These are phyloP conservation scores for Melanotaenia maccullochi DNA, from an alignment of 2,797 vertebrate species.

Conservation along the genomic window DNA sequence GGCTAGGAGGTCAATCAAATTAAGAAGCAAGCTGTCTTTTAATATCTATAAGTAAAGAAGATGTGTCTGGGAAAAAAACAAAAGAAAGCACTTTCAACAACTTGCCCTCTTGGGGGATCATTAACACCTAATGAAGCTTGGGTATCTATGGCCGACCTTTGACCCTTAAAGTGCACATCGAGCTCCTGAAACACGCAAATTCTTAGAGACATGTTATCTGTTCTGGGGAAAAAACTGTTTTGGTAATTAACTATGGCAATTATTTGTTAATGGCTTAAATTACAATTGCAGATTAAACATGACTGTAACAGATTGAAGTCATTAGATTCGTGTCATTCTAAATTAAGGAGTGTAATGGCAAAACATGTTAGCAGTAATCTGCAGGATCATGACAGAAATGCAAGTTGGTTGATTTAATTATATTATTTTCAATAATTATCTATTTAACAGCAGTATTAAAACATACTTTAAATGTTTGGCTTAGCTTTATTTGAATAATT, in stretches of 20 bases:
- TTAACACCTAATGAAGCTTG: slow-evolving; percentile 69
- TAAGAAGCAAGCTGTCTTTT: slow-evolving; percentile 18
- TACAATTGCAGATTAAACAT: neutral
- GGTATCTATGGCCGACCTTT: slow-evolving; percentile 63
- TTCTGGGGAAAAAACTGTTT: slow-evolving; percentile 16
- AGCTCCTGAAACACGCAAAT: slow-evolving; percentile 35
- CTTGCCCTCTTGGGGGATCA: slow-evolving; percentile 57
- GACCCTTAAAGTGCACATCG: slow-evolving; percentile 52
- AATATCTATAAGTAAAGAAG: slow-evolving; percentile 1
- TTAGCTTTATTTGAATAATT: neutral
- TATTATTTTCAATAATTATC: neutral
- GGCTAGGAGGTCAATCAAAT: neutral
- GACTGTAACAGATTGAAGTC: neutral
- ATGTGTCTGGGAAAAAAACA: slow-evolving; percentile 1
- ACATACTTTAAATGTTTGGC: neutral
- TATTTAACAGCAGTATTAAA: neutral
- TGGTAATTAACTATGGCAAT: slow-evolving; percentile 11
- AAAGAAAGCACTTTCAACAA: slow-evolving; percentile 22
- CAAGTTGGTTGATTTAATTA: neutral
- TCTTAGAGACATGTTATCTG: slow-evolving; percentile 35
- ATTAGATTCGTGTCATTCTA: neutral
- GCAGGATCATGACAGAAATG: neutral
- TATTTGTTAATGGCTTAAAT: slow-evolving; percentile 11
- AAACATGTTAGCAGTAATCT: neutral
- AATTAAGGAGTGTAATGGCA: neutral